Conservation (phyloP, 2,888 invertebrate genomes). For the Acleris laterana region DNA sequence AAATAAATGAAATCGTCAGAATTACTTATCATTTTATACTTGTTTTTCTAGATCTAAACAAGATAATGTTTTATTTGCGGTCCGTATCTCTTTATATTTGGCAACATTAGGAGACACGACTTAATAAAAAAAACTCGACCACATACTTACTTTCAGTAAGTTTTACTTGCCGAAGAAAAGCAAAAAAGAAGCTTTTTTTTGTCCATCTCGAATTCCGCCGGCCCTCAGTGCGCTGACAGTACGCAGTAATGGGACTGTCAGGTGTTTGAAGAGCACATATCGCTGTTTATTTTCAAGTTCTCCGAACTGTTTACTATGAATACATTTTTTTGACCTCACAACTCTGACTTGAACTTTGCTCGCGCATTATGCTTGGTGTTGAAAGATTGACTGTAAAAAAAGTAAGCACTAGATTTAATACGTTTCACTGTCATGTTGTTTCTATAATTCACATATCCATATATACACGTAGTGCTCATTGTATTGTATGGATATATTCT, state of each 20-base stretch:
- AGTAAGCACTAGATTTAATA: background rate
- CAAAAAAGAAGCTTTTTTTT: conserved; percentile 5
- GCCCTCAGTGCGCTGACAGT: conserved; percentile 62
- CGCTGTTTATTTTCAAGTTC: conserved; percentile 67
- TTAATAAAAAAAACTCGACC: too few relatives aligned
- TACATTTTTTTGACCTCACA: conserved; percentile 58
- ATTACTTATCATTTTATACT: too few relatives aligned
- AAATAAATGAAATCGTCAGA: too few relatives aligned
- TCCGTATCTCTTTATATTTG: too few relatives aligned
- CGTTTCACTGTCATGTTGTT: background rate
- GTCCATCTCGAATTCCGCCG: conserved; percentile 6
- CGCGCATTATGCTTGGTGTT: conserved; percentile 31
- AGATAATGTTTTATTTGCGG: too few relatives aligned
- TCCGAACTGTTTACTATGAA: conserved; percentile 52
- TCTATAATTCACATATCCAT: too few relatives aligned
- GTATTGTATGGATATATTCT: background rate
- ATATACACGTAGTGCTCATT: background rate
- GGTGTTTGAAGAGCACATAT: conserved; percentile 67
- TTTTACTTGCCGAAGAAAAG: background rate
- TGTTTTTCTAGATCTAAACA: too few relatives aligned
- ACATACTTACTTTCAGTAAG: too few relatives aligned
- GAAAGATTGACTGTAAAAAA: conserved; percentile 44
- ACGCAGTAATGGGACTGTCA: conserved; percentile 74
- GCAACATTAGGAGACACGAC: too few relatives aligned
- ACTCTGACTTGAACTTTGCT: conserved; percentile 41